Evolutionary conservation across 1,140 invertebrate genomes (phyloP), one percentile per base, ranked within the genome.

Genomic region (Apis cerana): DNA sequence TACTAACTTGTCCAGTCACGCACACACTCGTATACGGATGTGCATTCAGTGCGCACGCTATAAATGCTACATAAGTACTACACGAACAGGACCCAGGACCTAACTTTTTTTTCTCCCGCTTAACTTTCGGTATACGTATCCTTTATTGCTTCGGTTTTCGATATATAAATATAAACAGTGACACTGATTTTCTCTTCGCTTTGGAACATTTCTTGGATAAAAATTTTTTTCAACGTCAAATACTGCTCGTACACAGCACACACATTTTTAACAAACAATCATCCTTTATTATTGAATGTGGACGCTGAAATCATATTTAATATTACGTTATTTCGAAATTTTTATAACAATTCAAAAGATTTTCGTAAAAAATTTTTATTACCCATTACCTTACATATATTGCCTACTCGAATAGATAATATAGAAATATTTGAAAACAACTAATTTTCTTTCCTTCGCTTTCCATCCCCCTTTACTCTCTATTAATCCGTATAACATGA

Each of bases 1-100:
- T 89, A 86, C 88, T 88, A 82, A 88, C 81, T 83, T 70, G 52
- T 83, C 74, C 75, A 71, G 59, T 59, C 56, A 23, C 75, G 27
- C 59, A 67, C 76, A 58, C 67, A 80, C 27, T 52, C 21, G 50
- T 43, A 68, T 15, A 74, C 71, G 76, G 77, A 80, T 67, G 69
- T 65, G 70, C 78, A 80, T 80, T 72, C 61, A 67, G 54, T 58
- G 67, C 75, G 69, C 50, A 58, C 79, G 77, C 58, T 54, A 43
- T 56, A 71, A 82, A 68, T 59, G 68, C 58, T 59, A 71, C 67
- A 50, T 71, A 82, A 82, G 58, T 17, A 58, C 33, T 43, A 43
- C 81, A 78, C 43, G n/a, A 64, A 78, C 75, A 64, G 75, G 48
- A 65, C 72, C 62, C 80, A 61, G 80, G 54, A 59, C 52, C 52